Percentiles rank a stretch among this genome's conserved stretches.
Evolutionary conservation across 2,113 vertebrate genomes (phyloP).

Genomic region (Leptodactylus fuscus): DNA sequence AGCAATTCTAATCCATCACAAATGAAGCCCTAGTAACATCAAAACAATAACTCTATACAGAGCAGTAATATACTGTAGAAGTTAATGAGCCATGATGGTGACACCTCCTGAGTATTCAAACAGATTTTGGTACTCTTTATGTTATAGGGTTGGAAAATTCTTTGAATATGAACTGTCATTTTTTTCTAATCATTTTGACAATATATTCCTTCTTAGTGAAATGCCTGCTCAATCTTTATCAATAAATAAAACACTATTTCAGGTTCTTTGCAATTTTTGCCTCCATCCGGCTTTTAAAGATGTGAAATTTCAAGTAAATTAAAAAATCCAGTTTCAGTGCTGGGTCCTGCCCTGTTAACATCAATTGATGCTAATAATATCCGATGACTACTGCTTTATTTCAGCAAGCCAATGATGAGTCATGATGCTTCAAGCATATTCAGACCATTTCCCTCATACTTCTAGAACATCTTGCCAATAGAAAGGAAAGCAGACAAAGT

Average conservation of each 20-base stretch:
- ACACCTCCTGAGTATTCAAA: no score
- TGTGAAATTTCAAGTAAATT: background rate
- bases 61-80: no score
- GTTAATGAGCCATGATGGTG: no score
- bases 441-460: constrained; percentile 7
- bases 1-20: no score
- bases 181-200: background rate
- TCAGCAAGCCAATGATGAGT: constrained; percentile 28
- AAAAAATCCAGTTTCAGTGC: background rate
- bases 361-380: constrained; percentile 45
- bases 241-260: background rate
- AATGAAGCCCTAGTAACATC: background rate
- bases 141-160: no score
- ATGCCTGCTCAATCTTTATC: background rate
- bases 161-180: background rate
- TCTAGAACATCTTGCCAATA: constrained; percentile 30
- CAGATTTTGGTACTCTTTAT: no score
- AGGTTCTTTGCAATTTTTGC: background rate
- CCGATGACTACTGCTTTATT: constrained; percentile 37
- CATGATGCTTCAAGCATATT: constrained; percentile 44
- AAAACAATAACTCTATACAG: no score
- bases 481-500: constrained; percentile 23
- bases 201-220: background rate
- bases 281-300: background rate
- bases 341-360: background rate